Evolutionary conservation across 2,888 invertebrate genomes (phyloP), one percentile per base, ranked within the genome.

Genomic region (Caenorhabditis japonica): DNA sequence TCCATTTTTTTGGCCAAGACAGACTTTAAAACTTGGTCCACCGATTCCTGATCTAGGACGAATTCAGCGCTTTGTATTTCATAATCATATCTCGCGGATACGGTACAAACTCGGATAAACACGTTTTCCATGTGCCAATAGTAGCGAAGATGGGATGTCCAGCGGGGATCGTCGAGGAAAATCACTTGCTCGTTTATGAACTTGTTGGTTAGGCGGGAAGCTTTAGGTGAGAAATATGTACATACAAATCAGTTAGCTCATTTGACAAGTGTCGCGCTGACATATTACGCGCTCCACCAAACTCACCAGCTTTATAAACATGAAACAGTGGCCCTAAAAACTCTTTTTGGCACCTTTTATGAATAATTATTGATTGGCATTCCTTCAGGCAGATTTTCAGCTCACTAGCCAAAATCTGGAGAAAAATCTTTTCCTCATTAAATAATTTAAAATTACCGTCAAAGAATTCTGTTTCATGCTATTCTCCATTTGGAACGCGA

Each of bases 41-140:
- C 39, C 23, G 61, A 21, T 30, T 52, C 21, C 36, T 56, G 30
- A 41, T 73, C 73, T 3, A 61, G 3, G 33, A 61, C 19, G 19
- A 38, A 30, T 12, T 47, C 46, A 10, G 51, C 38, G 15, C 47
- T 55, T 8, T 61, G 56, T 19, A 73, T 17, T 36, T 79, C 79
- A 56, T 79, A 79, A n/a, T 79, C 79, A 43, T 75, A 72, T 58
- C 75, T 27, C 0, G 61, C 47, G 8, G 76, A 76, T 4, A 69
- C 52, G 2, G 66, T 72, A 3, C 68, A 62, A 23, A 71, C 44
- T 15, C 81, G 68, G 12, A 81, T 70, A 58, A 79, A 81, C 0
- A 81, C 70, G n/a, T 79, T 77, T 7, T 79, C 79, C 60, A 79
- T 70, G 64, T 81, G 75, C 76, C 76, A 81, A 46, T 79, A 79